Percentiles rank a stretch among this genome's conserved stretches.
phyloP scores from a whole-genome alignment of 2,113 vertebrate species.

The Lycocorax pyrrhopterus region DNA sequence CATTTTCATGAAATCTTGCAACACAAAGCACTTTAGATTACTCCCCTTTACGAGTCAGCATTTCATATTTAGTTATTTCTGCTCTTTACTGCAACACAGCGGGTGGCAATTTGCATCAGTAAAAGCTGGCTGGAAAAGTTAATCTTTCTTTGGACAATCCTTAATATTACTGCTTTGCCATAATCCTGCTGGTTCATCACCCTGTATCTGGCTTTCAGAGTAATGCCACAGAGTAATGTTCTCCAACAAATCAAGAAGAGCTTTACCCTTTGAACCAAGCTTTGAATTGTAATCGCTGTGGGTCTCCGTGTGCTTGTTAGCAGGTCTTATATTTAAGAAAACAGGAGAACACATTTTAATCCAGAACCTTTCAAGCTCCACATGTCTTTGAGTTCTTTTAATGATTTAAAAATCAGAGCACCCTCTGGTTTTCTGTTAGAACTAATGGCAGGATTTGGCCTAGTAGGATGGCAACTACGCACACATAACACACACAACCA shows the following conservation, averaged over 20 bases:
- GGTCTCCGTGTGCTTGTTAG: not conserved
- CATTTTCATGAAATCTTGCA: conserved; percentile 6
- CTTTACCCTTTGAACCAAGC: not conserved
- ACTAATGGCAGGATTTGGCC: not conserved
- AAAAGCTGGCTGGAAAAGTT: conserved; percentile 15
- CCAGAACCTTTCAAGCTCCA: not conserved
- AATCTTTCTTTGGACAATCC: conserved; percentile 27
- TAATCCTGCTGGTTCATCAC: not conserved
- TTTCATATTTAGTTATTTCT: not conserved
- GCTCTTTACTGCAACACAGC: not conserved
- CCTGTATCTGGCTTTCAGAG: not conserved
- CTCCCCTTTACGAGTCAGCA: not conserved
- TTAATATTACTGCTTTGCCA: not conserved
- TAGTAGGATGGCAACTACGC: not conserved
- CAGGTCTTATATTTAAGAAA: not conserved
- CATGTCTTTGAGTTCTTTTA: not conserved
- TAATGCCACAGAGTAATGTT: not conserved
- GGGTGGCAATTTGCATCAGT: not conserved
- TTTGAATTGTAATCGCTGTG: not conserved
- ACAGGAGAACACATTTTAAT: not conserved
- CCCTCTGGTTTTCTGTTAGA: not conserved
- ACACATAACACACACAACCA: not conserved
- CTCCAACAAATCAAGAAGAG: not conserved
- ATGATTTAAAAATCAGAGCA: not conserved
- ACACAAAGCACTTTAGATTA: conserved; percentile 4